Conservation (phyloP, 2,888 invertebrate species). For the Nasonovia ribisnigri region DNA sequence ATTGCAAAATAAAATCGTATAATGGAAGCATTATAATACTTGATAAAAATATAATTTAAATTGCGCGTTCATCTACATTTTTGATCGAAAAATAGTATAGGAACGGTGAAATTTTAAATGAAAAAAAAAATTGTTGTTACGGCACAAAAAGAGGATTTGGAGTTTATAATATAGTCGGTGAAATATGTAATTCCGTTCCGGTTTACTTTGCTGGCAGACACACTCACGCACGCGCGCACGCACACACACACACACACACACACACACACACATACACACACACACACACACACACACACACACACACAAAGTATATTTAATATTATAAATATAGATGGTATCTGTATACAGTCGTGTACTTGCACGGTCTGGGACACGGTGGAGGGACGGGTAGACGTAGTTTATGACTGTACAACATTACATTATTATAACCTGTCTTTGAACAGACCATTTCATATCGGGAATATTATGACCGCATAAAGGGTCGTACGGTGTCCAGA, state of each 20-base stretch:
- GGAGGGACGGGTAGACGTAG: background rate
- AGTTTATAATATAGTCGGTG: background rate
- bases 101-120: background rate
- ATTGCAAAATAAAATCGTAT: background rate
- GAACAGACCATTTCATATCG: constrained; percentile 27
- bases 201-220: background rate
- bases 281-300: background rate
- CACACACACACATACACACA: background rate
- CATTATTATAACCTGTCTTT: background rate
- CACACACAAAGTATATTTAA: background rate
- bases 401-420: constrained; percentile 18
- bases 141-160: background rate
- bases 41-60: background rate
- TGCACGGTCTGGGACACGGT: background rate
- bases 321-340: constrained; percentile 13
- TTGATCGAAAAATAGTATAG: background rate
- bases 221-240: too few species aligned
- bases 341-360: background rate
- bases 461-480: background rate
- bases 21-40: background rate
- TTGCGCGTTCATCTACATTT: background rate
- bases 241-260: background rate
- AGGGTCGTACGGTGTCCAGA: background rate
- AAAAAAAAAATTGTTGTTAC: background rate
- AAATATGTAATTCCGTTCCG: constrained; percentile 47